These are phyloP conservation scores for Sminthurinus signatus DNA, from an alignment of 1,140 invertebrate species.

Conservation along the genomic window DNA sequence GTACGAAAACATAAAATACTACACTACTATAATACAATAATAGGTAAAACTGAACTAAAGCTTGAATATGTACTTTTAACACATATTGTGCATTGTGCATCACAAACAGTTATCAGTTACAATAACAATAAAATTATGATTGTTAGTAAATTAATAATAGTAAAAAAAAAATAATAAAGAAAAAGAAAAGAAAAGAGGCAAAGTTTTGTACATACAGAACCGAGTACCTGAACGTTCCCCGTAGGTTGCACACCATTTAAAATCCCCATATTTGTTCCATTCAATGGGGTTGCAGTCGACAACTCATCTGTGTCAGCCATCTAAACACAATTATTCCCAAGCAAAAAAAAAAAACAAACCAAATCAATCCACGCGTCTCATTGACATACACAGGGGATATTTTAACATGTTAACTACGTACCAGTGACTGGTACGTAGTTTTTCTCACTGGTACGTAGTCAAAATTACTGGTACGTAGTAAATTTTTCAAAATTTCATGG, in stretches of 20 bases:
- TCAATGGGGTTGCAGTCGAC: conserved; percentile 23
- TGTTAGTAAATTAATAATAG: not conserved
- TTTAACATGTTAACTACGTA: too few species aligned
- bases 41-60: not conserved
- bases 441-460: too few species aligned
- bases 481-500: too few species aligned
- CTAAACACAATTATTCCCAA: conserved; percentile 13
- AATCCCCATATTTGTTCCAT: conserved; percentile 32
- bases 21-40: not conserved
- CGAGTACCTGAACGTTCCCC: conserved; percentile 41
- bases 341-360: not conserved
- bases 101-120: not conserved
- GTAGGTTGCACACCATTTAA: conserved; percentile 39
- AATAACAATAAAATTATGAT: not conserved
- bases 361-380: too few species aligned
- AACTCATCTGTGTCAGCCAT: conserved; percentile 38
- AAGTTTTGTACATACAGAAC: conserved; percentile 27
- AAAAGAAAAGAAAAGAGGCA: conserved; percentile 18
- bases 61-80: not conserved
- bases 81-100: not conserved
- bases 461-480: too few species aligned
- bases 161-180: not conserved
- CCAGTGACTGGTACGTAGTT: too few species aligned
- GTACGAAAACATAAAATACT: too few species aligned
- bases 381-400: too few species aligned